Base-by-base conservation (phyloP, 2,797 vertebrate genomes). In the Sebastes itinus region DNA sequence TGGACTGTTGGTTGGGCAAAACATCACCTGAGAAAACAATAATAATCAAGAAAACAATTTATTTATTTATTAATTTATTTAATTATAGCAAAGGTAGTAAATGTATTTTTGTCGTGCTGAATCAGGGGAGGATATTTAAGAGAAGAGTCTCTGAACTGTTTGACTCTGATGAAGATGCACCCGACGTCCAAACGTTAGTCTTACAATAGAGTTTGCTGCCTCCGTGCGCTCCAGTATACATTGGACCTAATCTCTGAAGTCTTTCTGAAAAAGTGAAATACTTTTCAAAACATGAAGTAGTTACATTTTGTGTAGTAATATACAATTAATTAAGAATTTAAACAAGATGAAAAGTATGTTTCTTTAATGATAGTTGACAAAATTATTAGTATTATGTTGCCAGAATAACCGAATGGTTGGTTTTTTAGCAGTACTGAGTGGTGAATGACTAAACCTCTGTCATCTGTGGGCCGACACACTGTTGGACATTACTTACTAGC, bases 401-500 rank as follows among this genome's bases (percentile, higher is more conserved):
- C 12, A 54, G 55, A 68, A 59, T 11, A 32, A 63, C 11, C 2
- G 1, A 68, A 54, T 54, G 7, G 18, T 18, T 66, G 27, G 4
- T 54, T 1, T 72, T 77, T 42, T 59, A 20, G 18, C 32, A 46
- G 59, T 18, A 32, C 54, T 42, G 22, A 30, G 25, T 7, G 3
- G 12, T 46, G 18, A 62, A 58, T 35, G 6, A 66, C n/a, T 70
- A 12, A 63, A 59, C 3, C 49, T 59, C 13, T 72, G 59, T 52
- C 22, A 52, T 72, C 35, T 76, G 62, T 78, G 22, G 64, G 16
- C 14, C 61, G 80, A 62, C 56, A 56, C 46, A 73, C 54, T 62
- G 59, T 54, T 67, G 62, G 11, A 70, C 55, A 42, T 52, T 52
- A 55, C 52, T 85, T 66, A 77, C 30, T 66, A 61, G 66, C 72